Percentiles rank a stretch among this genome's conserved stretches.
phyloP scores from a whole-genome alignment of 92 coral and sea anemone species.

The Meandrina meandrites region DNA sequence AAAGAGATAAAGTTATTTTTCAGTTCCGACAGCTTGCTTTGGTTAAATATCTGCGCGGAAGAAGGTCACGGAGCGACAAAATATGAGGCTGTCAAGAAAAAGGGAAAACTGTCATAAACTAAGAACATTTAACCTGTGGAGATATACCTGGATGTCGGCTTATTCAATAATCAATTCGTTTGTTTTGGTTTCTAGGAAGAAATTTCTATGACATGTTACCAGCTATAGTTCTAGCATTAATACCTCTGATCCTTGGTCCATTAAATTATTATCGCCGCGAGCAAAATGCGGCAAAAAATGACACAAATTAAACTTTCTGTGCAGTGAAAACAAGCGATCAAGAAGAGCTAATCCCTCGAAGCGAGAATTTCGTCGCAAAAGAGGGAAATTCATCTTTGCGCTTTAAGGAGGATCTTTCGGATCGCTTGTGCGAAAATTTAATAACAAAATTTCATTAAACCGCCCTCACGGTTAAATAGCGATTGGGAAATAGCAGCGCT shows the following conservation, averaged over 20 bases:
- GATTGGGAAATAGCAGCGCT: slow-evolving; percentile 22
- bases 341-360: neutral
- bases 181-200: slow-evolving; percentile 28
- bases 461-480: slow-evolving; percentile 12
- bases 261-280: slow-evolving; percentile 20
- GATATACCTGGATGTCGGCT: slow-evolving; percentile 24
- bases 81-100: neutral
- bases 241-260: slow-evolving; percentile 16
- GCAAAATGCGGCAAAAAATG: slow-evolving; percentile 15
- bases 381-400: neutral
- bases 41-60: neutral
- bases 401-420: neutral
- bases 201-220: slow-evolving; percentile 27
- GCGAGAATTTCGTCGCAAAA: neutral
- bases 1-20: slow-evolving; percentile 25
- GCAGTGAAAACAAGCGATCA: slow-evolving; percentile 23
- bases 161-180: slow-evolving; percentile 30
- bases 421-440: neutral
- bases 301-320: neutral
- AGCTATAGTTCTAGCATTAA: slow-evolving; percentile 28
- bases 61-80: neutral
- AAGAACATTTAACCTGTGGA: slow-evolving; percentile 11
- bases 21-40: slow-evolving; percentile 5
- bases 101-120: slow-evolving; percentile 6
- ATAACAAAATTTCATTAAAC: slow-evolving; percentile 22